A percentile compares a stretch with the other conserved stretches of the same genome.
These are phyloP conservation scores for Microtus pennsylvanicus DNA, from an alignment of 2,113 vertebrate genomes.

Conservation along the genomic window DNA sequence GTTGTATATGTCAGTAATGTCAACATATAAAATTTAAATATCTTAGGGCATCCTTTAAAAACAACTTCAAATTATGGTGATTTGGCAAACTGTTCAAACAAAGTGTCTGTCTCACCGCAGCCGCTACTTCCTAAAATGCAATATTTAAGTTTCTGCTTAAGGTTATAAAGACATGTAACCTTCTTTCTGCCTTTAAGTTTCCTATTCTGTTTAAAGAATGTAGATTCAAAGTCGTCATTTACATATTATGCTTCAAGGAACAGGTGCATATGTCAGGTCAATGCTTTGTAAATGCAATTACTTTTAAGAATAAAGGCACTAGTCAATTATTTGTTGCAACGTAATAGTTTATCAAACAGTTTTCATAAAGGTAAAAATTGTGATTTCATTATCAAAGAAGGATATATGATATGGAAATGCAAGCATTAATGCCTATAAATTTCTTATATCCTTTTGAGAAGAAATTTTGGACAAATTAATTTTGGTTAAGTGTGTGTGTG, in stretches of 20 bases:
- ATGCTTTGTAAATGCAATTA: background rate
- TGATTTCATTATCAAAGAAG: background rate
- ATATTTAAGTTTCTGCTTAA: background rate
- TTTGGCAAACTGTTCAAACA: constrained; percentile 23
- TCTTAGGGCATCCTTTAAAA: constrained; percentile 52
- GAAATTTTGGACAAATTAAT: background rate
- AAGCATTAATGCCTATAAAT: background rate
- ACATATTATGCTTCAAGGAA: background rate
- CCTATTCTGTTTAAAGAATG: background rate
- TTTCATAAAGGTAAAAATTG: constrained; percentile 6
- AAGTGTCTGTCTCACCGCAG: accelerated
- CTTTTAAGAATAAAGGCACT: background rate
- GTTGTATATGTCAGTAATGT: constrained; percentile 51
- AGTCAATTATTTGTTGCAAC: background rate
- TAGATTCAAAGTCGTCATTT: background rate
- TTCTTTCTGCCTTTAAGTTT: background rate
- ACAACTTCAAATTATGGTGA: constrained; percentile 20
- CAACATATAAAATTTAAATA: constrained; percentile 67
- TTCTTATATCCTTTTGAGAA: background rate
- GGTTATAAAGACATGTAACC: background rate
- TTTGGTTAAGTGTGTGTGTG: no score
- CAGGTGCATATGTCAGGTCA: background rate
- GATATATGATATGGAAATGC: background rate
- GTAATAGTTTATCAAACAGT: background rate
- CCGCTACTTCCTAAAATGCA: constrained; percentile 25